Evolutionary conservation across 2,888 invertebrate genomes (phyloP), one percentile per base, ranked within the genome.

Genomic region (Hymenopus coronatus): DNA sequence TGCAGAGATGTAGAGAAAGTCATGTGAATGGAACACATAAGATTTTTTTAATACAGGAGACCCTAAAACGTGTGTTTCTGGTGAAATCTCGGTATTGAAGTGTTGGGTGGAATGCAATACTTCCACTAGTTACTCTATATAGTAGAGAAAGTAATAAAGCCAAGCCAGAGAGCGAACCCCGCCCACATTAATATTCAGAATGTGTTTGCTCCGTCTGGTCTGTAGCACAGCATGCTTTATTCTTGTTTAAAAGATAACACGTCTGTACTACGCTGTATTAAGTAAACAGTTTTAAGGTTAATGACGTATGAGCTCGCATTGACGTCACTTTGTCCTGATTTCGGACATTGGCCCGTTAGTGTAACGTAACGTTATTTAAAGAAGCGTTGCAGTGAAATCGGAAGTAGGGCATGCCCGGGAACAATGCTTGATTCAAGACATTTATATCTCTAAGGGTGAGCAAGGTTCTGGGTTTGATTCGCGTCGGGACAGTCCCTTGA

Each of bases 401-500:
- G 54, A 70, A 70, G 54, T 70, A 70, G 54, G 54, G 54, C 54
- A 70, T 70, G 20, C 46, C 54, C 8, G 54, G 54, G 54, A 70
- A 70, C 54, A 70, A 70, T 70, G 25, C 14, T 70, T 25, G 54
- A 70, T 70, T 70, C 54, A 70, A 15, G 54, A 20, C 54, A 20
- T 70, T 70, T 70, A 70, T 70, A 70, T 20, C 54, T 70, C 20
- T 20, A 70, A 70, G 12, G 40, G 54, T 70, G 54, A 40, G 40
- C 40, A 12, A 12, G 40, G 33, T 33, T 33, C 6, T 8, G 33
- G 8, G 4, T 33, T 33, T 0, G 4, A 8, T 33, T 33, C 33
- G 0, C 33, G 4, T 4, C 8, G 33, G 33, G 4, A 7, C 0
- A 0, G 33, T 0, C 33, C 4, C 1, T 12, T 1, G 2, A 12